Conservation (phyloP, 2,113 vertebrate species). For the Syngnathus typhle region DNA sequence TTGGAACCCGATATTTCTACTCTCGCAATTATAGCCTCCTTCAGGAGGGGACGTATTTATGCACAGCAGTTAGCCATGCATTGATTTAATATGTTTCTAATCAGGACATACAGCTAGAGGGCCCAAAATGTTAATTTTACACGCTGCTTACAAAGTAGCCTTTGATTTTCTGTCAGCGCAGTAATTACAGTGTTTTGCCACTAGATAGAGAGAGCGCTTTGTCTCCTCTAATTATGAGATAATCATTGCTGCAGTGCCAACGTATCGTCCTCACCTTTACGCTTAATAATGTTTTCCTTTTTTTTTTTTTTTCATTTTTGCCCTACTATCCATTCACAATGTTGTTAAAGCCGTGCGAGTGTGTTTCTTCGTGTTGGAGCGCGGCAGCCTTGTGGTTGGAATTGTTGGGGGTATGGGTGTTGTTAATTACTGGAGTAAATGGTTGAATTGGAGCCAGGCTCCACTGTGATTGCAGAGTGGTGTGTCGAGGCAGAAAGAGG, state of each 20-base stretch:
- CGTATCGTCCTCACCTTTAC: constrained; percentile 84
- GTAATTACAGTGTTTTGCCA: constrained; percentile 99
- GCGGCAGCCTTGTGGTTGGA: constrained; percentile 76
- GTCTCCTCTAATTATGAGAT: constrained; percentile 99
- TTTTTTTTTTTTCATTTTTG: constrained; percentile 49
- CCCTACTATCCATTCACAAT: constrained; percentile 86
- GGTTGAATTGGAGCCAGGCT: constrained; percentile 97
- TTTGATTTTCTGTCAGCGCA: constrained; percentile 99
- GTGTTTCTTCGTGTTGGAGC: constrained; percentile 23
- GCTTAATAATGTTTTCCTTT: constrained; percentile 75
- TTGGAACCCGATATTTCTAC: constrained; percentile 49
- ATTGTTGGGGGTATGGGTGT: constrained; percentile 95
- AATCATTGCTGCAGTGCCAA: constrained; percentile 90
- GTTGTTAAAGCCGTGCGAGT: constrained; percentile 69
- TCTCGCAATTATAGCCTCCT: constrained; percentile 68
- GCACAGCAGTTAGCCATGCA: constrained; percentile 89
- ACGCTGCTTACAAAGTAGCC: constrained; percentile 94
- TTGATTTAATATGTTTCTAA: constrained; percentile 99
- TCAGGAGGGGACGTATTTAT: constrained; percentile 70
- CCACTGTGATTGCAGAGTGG: constrained; percentile 85
- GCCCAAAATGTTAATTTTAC: constrained; percentile 98
- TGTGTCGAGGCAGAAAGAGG: constrained; percentile 79
- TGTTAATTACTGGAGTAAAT: constrained; percentile 99
- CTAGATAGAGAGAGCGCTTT: constrained; percentile 94
- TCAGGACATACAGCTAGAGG: constrained; percentile 95